These are phyloP conservation scores for Gopherus flavomarginatus DNA, from an alignment of 2,113 vertebrate species.

Conservation along the genomic window DNA sequence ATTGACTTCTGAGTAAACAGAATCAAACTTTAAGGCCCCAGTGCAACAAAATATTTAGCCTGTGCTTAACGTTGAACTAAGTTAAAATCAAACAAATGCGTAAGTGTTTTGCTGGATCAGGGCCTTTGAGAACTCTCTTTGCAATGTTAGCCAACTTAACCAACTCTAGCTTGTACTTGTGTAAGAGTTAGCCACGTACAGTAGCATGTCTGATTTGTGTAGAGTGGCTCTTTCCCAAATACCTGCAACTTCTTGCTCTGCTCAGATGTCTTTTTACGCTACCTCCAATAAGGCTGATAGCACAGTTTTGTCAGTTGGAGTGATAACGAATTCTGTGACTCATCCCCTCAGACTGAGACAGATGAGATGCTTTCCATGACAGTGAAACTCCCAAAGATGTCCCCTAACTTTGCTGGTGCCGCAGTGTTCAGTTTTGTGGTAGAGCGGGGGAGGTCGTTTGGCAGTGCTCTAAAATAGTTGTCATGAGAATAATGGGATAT, in stretches of 20 bases:
- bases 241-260: background rate
- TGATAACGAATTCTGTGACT: background rate
- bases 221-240: background rate
- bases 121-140: constrained; percentile 10
- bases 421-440: background rate
- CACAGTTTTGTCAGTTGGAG: background rate
- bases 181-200: background rate
- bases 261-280: background rate
- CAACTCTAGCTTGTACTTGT: background rate
- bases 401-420: background rate
- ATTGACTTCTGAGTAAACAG: background rate
- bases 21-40: background rate
- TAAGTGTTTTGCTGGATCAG: background rate
- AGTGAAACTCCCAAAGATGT: background rate
- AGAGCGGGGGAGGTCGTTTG: background rate
- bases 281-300: background rate
- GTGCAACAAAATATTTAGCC: constrained; percentile 21
- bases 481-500: background rate
- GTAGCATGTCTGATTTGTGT: background rate
- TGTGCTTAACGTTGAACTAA: background rate
- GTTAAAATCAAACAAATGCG: background rate
- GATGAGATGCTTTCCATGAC: background rate
- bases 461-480: background rate
- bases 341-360: background rate
- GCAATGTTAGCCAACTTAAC: background rate